These are phyloP conservation scores for Microtus californicus DNA, from an alignment of 2,797 vertebrate species.

Conservation along the genomic window DNA sequence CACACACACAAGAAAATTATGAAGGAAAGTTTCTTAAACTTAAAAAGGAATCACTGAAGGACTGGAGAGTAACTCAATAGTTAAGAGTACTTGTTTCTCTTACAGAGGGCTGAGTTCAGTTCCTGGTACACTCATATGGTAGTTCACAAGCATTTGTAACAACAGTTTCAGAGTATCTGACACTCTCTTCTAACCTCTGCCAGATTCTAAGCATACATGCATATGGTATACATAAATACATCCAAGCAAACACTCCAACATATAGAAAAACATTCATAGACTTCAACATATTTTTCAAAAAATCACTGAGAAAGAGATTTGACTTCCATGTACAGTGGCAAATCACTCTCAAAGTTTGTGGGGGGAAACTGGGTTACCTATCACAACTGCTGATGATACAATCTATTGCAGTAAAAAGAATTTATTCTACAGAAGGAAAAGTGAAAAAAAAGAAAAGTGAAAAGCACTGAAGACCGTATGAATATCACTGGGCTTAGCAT, in stretches of 20 bases:
- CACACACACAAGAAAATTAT: background rate
- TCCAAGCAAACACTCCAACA: background rate
- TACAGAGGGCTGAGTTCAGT: background rate
- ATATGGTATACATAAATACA: background rate
- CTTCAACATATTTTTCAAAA: background rate
- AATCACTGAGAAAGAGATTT: background rate
- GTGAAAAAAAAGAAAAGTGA: no score
- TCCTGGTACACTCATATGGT: no score
- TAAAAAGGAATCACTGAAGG: background rate
- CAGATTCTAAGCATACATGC: no score
- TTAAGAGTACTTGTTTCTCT: background rate
- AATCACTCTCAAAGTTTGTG: background rate
- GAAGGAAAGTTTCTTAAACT: background rate
- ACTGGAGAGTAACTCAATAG: background rate
- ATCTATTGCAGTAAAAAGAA: constrained; percentile 20
- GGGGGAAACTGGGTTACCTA: constrained; percentile 25
- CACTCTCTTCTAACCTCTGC: background rate
- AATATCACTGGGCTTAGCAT: no score
- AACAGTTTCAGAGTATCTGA: background rate
- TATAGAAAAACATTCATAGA: background rate
- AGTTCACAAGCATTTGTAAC: background rate
- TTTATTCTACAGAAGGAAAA: background rate
- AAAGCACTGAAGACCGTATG: no score
- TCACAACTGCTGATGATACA: constrained; percentile 22
- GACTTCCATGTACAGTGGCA: background rate